phyloP scores from a whole-genome alignment of 2,113 vertebrate genomes.

The Oncorhynchus clarkii region DNA sequence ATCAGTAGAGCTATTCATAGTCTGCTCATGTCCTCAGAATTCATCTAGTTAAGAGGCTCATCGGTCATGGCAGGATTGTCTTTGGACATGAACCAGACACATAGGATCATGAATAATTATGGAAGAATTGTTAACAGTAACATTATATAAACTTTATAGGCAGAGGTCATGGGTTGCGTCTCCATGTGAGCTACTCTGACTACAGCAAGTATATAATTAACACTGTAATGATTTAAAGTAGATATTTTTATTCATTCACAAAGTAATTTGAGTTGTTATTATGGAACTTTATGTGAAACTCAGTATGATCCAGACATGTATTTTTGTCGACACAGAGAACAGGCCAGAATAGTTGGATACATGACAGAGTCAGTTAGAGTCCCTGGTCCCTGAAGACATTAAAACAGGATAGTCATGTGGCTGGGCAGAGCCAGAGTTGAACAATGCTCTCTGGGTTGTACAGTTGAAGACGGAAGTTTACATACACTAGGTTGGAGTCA shows the following conservation, averaged over 20 bases:
- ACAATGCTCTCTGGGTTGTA: no score
- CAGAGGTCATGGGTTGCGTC: no score
- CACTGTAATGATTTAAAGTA: no score
- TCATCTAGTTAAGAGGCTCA: conserved; percentile 26
- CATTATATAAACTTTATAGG: conserved; percentile 5
- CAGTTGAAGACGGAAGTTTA: no score
- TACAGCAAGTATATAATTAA: no score
- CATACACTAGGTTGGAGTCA: no score
- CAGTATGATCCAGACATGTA: no score
- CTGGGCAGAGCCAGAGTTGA: background rate
- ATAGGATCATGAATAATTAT: conserved; percentile 40
- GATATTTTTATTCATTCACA: no score
- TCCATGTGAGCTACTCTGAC: no score
- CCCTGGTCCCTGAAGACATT: background rate
- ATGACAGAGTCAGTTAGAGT: background rate
- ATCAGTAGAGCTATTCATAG: conserved; percentile 25
- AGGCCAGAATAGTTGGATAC: background rate
- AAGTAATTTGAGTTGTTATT: no score
- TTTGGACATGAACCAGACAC: conserved; percentile 34
- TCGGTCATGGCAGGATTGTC: conserved; percentile 27
- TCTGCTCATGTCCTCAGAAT: conserved; percentile 9
- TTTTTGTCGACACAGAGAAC: background rate
- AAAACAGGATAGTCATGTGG: background rate
- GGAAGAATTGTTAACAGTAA: conserved; percentile 1
- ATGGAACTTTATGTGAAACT: no score